phyloP scores from a whole-genome alignment of 1,140 invertebrate genomes.

The Drosophila bipectinata region DNA sequence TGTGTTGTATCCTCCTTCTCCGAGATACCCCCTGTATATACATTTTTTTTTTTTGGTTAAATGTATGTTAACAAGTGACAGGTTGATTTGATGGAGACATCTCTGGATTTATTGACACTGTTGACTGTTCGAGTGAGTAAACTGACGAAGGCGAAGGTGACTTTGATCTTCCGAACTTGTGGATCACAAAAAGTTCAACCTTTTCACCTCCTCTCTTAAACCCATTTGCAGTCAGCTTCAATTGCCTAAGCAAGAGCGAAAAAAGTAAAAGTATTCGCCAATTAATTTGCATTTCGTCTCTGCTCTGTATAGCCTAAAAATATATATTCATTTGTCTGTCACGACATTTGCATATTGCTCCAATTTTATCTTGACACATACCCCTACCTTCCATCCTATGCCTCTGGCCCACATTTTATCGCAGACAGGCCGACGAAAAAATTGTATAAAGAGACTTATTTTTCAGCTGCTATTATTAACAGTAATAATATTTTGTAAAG shows the following conservation, averaged over 20 bases:
- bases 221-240: background rate
- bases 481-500: slow-evolving; percentile 71
- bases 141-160: slow-evolving; percentile 49
- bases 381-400: background rate
- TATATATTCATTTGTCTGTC: slow-evolving; percentile 47
- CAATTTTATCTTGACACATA: slow-evolving; percentile 69
- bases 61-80: slow-evolving; percentile 75
- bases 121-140: slow-evolving; percentile 9
- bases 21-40: no score
- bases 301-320: slow-evolving; percentile 14
- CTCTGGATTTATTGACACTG: slow-evolving; percentile 60
- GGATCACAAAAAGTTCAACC: no score
- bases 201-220: background rate
- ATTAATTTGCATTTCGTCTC: slow-evolving; percentile 13
- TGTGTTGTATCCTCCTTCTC: slow-evolving; percentile 9
- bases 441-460: slow-evolving; percentile 26
- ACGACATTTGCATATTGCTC: slow-evolving; percentile 70
- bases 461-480: slow-evolving; percentile 56
- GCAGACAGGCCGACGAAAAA: background rate
- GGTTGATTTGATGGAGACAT: slow-evolving; percentile 60
- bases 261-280: slow-evolving; percentile 47
- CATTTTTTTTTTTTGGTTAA: slow-evolving; percentile 18
- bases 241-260: slow-evolving; percentile 2
- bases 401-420: slow-evolving; percentile 11
- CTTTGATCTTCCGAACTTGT: slow-evolving; percentile 4